A percentile compares a stretch with the other conserved stretches of the same genome.
Evolutionary conservation across 2,113 vertebrate species (phyloP).

Genomic region (Clupea harengus): DNA sequence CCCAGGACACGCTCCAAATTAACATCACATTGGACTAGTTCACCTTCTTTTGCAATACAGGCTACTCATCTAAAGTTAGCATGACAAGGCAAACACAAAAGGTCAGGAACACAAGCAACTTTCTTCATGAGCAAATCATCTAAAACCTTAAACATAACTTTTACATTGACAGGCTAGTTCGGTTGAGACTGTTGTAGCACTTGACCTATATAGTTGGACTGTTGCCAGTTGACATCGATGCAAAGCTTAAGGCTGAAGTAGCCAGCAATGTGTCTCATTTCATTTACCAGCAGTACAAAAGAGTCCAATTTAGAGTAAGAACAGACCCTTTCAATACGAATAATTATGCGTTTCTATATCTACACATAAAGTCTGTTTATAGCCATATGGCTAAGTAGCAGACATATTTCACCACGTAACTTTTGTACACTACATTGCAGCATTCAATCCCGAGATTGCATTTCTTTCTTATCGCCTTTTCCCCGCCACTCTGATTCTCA

Average conservation of each 20-base stretch:
- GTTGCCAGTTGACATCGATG: not conserved
- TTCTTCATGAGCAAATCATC: not conserved
- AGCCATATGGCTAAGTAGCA: too few relatives aligned
- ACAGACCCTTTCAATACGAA: too few relatives aligned
- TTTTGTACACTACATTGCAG: not conserved
- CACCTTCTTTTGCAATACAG: conserved; percentile 6
- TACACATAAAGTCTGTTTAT: too few relatives aligned
- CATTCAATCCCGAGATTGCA: not conserved
- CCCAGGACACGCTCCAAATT: not conserved
- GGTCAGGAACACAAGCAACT: not conserved
- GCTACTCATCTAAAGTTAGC: not conserved
- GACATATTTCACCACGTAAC: not conserved
- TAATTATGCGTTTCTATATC: too few relatives aligned
- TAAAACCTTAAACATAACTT: too few relatives aligned
- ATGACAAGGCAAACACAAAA: not conserved
- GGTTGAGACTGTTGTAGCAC: not conserved
- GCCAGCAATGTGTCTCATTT: too few relatives aligned
- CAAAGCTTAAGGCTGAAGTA: too few relatives aligned
- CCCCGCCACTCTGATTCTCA: not conserved
- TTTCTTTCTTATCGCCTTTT: not conserved
- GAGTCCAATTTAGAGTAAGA: too few relatives aligned
- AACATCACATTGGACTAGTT: not conserved
- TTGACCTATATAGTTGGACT: not conserved
- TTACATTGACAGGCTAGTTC: not conserved
- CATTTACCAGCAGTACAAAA: too few relatives aligned